Evolutionary conservation across 2,888 invertebrate species (phyloP), one percentile per base, ranked within the genome.

Genomic region (Chymomyza procnemis): DNA sequence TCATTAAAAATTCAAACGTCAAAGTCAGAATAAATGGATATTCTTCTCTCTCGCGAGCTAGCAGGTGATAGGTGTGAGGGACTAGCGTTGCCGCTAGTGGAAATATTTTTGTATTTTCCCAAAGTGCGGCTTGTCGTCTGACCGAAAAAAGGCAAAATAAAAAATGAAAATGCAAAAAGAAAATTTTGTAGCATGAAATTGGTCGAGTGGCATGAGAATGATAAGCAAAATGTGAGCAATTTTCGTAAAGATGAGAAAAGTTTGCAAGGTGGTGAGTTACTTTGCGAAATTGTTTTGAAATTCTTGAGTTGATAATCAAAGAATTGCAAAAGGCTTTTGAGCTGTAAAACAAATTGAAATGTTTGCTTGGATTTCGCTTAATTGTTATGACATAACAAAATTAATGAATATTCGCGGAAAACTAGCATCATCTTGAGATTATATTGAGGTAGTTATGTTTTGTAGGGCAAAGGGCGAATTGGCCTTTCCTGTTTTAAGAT

Each of bases 1-100:
- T 87, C 87, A 83, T 83, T 83, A 83, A 85, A 83, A 86, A 87
- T 83, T 76, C 85, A 85, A 83, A 87, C 82, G 80, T 85, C 83
- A 83, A 85, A 79, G 78, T 75, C 85, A 54, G 82, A 83, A 87
- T 85, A 83, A 87, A 87, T 83, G 82, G 78, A 86, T 86, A 79
- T 84, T 84, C 74, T 67, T 73, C n/a, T n/a, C n/a, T n/a, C n/a
- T n/a, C n/a, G n/a, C n/a, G n/a, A n/a, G 63, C 59, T n/a, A 50
- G 50, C 50, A 50, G 50, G 50, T 50, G 9, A 9, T n/a, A 5
- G 4, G 47, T 1, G 47, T 50, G 9, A 5, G 50, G n/a, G n/a
- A n/a, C n/a, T n/a, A 9, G 50, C 9, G 18, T 18, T 4, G 14
- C 9, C 9, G 54, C 19, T 5, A 22, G 55, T 47, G 59, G 55